These are phyloP conservation scores for Noctua fimbriata DNA, from an alignment of 2,888 invertebrate genomes.

Conservation along the genomic window DNA sequence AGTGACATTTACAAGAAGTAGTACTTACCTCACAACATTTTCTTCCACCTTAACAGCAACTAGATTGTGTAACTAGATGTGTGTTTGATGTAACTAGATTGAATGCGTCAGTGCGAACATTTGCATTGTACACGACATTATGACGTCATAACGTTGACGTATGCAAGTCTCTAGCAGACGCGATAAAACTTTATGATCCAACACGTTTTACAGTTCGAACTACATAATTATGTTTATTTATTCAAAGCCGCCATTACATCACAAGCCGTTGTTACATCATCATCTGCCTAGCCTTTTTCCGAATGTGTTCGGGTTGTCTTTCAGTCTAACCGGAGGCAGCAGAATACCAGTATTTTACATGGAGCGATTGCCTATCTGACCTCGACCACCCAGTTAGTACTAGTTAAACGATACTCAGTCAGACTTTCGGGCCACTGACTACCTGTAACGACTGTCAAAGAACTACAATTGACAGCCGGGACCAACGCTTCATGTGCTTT, in stretches of 20 bases:
- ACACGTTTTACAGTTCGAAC: slow-evolving; percentile 22
- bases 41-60: background rate
- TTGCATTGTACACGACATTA: slow-evolving; percentile 32
- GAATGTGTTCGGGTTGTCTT: too few relatives aligned
- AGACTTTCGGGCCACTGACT: too few relatives aligned
- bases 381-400: too few relatives aligned
- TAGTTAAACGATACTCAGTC: too few relatives aligned
- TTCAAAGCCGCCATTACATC: background rate
- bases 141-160: slow-evolving; percentile 58
- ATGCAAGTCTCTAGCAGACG: slow-evolving; percentile 43
- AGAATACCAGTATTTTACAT: too few relatives aligned
- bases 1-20: background rate
- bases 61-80: slow-evolving; percentile 12
- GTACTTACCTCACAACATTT: background rate
- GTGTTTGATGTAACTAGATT: slow-evolving; percentile 7
- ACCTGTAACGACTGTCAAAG: too few relatives aligned
- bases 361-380: too few relatives aligned
- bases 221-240: slow-evolving; percentile 14
- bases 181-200: slow-evolving; percentile 58
- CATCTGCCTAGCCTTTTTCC: background rate
- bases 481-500: too few relatives aligned
- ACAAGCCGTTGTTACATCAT: background rate
- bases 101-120: slow-evolving; percentile 21
- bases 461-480: too few relatives aligned
- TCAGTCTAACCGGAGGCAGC: too few relatives aligned